A percentile compares a stretch with the other conserved stretches of the same genome.
Conservation (phyloP, 2,888 invertebrate genomes). For the Micropterix aruncella region DNA sequence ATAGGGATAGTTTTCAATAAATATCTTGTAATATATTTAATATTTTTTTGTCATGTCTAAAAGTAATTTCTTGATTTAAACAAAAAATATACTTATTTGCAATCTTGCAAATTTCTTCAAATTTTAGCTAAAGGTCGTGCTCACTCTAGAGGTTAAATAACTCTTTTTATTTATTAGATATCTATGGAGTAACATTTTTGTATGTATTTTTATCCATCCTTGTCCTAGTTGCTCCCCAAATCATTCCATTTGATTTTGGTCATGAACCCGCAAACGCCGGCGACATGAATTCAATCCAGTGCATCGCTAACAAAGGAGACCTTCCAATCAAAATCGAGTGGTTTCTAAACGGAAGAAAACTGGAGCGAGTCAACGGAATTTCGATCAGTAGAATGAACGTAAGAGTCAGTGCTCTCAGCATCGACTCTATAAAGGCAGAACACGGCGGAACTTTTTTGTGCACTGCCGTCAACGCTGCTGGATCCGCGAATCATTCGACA, state of each 20-base stretch:
- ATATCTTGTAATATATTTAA: too few relatives aligned
- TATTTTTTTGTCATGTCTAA: too few relatives aligned
- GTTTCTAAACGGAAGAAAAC: conserved; percentile 52
- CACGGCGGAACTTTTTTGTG: conserved; percentile 59
- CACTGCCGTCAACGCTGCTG: conserved; percentile 47
- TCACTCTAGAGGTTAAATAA: neutral
- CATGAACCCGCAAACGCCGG: conserved; percentile 40
- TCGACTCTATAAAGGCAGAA: conserved; percentile 53
- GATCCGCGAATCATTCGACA: conserved; percentile 42
- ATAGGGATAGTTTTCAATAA: too few relatives aligned
- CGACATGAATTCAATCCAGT: conserved; percentile 43
- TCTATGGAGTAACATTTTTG: too few relatives aligned
- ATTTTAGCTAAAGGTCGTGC: neutral
- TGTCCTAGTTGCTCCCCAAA: conserved; percentile 44
- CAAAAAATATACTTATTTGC: too few relatives aligned
- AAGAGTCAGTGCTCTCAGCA: conserved; percentile 46
- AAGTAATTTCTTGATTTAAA: too few relatives aligned
- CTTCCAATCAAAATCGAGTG: conserved; percentile 61
- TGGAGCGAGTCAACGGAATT: conserved; percentile 41
- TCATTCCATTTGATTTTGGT: conserved; percentile 46
- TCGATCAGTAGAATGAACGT: conserved; percentile 50
- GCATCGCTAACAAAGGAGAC: conserved; percentile 52
- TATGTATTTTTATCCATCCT: too few relatives aligned
- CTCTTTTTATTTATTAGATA: too few relatives aligned
- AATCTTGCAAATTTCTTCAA: neutral